phyloP scores from a whole-genome alignment of 53 echinoderm and acorn worm species.

The Stichopus horrens region DNA sequence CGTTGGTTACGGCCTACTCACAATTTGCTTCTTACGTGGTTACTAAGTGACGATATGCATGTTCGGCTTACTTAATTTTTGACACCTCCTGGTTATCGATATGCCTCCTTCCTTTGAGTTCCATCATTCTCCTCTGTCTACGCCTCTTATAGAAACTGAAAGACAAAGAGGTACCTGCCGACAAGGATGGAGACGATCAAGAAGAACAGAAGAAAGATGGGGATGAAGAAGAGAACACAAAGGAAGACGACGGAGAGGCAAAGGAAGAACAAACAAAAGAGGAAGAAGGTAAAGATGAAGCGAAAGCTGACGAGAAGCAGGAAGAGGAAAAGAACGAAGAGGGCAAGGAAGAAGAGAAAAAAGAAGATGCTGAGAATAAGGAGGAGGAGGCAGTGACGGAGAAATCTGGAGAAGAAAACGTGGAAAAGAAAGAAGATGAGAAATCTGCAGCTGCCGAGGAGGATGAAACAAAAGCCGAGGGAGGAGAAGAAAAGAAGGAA shows the following conservation, averaged over 20 bases:
- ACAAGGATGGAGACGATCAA: neutral
- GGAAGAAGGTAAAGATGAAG: neutral
- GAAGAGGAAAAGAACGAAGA: neutral
- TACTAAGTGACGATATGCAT: neutral
- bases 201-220: neutral
- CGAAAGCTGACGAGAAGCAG: neutral
- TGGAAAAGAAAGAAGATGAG: slow-evolving; percentile 8
- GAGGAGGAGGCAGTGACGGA: neutral
- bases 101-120: neutral
- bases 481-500: neutral
- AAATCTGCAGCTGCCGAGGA: neutral
- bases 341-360: neutral
- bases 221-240: neutral
- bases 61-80: neutral
- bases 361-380: neutral
- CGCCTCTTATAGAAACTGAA: slow-evolving; percentile 8
- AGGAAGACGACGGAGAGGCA: neutral
- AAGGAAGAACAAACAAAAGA: neutral
- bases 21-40: too few species aligned
- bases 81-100: too few species aligned
- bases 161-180: neutral
- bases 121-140: neutral
- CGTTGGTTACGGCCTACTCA: too few species aligned
- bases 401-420: neutral
- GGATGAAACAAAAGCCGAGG: neutral